Base-by-base conservation (phyloP, 2,113 vertebrate species). In the Neodontobutis hainanensis region DNA sequence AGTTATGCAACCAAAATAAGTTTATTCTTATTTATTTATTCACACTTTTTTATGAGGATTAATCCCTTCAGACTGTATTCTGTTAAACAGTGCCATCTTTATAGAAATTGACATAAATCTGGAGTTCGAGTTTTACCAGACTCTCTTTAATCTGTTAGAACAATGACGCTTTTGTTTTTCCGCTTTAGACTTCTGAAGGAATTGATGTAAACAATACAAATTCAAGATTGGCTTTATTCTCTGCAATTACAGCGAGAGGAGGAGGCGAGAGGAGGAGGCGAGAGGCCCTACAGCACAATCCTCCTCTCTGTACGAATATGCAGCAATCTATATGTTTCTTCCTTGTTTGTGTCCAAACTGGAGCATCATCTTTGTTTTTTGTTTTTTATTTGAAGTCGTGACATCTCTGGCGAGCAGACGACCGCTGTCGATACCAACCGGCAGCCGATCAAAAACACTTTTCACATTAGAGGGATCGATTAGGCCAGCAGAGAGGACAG, bases 391-490 rank as follows among this genome's bases (percentile, higher is more conserved):
- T 79, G 73, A 84, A 77, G 71, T 14, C 10, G 58, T 1, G 11
- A 27, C 10, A 11, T 69, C 77, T 68, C 67, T 2, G 47, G 78
- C 10, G 40, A 69, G 51, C 44, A 0, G 68, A 72, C 0, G 68
- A 52, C 68, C 0, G 69, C 71, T 70, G 75, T 89, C 87, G 51
- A 88, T 87, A 89, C 32, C 38, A 51, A 63, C 49, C 16, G 12
- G 64, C 2, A 36, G 35, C 60, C 50, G 63, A 88, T 91, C 80
- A 86, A 85, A 87, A 82, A 64, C 71, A 71, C 71, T 87, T 84
- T 85, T 76, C 77, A 78, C 84, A 79, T 83, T 71, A 84, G 81
- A 83, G 51, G 36, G 63, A 82, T 85, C 75, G 62, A 89, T 82
- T 1, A 4, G 55, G 32, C 1, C 11, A 64, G 14, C 19, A 60